Percentiles rank a stretch among this genome's conserved stretches.
These are phyloP conservation scores for Gadopsis marmoratus DNA, from an alignment of 2,797 vertebrate genomes.

Conservation along the genomic window DNA sequence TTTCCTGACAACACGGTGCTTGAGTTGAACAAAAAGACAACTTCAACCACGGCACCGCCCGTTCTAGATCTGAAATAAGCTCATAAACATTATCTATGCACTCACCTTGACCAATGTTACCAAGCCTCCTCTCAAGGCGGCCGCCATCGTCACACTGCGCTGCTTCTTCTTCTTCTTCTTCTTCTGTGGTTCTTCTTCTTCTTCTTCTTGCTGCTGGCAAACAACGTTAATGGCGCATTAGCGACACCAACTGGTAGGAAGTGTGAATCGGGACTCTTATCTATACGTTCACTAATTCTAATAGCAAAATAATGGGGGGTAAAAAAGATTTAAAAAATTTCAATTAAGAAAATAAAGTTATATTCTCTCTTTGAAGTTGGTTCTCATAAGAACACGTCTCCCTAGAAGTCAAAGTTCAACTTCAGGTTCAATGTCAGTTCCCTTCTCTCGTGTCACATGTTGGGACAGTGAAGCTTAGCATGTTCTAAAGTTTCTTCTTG, in stretches of 20 bases:
- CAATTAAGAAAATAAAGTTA: no score
- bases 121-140: constrained; percentile 77
- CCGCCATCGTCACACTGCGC: constrained; percentile 75
- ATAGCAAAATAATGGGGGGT: no score
- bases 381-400: no score
- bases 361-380: no score
- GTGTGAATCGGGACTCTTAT: no score
- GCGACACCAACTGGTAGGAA: background rate
- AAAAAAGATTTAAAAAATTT: no score
- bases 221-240: background rate
- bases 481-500: no score
- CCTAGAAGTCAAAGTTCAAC: no score
- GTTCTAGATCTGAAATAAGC: background rate
- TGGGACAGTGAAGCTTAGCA: no score
- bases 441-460: no score
- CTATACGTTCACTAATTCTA: no score
- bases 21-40: background rate
- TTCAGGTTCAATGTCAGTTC: no score
- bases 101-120: constrained; percentile 87
- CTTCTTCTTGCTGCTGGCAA: background rate
- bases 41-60: background rate
- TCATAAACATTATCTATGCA: background rate
- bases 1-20: background rate
- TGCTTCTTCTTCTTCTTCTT: constrained; percentile 35
- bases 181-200: constrained; percentile 38